phyloP scores from a whole-genome alignment of 2,888 invertebrate genomes.

The Pachydiplax longipennis region DNA sequence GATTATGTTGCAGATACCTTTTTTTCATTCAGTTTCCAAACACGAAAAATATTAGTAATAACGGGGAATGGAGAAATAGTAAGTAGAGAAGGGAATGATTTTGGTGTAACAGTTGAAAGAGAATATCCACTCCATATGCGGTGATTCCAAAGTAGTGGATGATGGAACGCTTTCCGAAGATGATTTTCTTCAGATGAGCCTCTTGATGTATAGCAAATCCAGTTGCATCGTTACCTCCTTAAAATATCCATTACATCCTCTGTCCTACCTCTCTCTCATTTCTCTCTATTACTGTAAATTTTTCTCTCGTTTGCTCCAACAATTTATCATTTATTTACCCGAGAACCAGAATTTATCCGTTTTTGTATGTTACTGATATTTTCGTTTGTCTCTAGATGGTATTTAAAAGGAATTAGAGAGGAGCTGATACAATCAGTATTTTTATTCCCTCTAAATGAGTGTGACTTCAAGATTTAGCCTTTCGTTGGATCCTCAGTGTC shows the following conservation, averaged over 20 bases:
- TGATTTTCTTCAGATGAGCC: not conserved
- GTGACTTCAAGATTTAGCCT: too few species aligned
- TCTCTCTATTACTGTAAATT: too few species aligned
- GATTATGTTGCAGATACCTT: too few species aligned
- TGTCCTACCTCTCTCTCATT: not conserved
- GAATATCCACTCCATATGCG: not conserved
- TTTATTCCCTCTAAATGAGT: too few species aligned
- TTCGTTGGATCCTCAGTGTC: too few species aligned
- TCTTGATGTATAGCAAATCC: not conserved
- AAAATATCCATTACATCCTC: not conserved
- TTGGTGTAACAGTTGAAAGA: not conserved
- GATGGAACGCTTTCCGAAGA: not conserved
- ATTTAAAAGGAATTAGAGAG: too few species aligned
- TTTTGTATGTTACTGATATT: too few species aligned
- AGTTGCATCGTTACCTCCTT: not conserved
- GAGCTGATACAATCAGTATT: too few species aligned
- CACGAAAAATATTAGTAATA: too few species aligned
- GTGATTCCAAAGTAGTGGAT: not conserved
- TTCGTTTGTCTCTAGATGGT: too few species aligned
- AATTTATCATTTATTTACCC: not conserved
- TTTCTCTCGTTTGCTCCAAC: not conserved
- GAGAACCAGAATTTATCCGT: not conserved
- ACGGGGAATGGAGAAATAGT: not conserved
- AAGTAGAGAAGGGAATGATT: not conserved
- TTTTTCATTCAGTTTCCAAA: too few species aligned